Evolutionary conservation across 2,113 vertebrate species (phyloP).

Genomic region (Ovibos moschatus): DNA sequence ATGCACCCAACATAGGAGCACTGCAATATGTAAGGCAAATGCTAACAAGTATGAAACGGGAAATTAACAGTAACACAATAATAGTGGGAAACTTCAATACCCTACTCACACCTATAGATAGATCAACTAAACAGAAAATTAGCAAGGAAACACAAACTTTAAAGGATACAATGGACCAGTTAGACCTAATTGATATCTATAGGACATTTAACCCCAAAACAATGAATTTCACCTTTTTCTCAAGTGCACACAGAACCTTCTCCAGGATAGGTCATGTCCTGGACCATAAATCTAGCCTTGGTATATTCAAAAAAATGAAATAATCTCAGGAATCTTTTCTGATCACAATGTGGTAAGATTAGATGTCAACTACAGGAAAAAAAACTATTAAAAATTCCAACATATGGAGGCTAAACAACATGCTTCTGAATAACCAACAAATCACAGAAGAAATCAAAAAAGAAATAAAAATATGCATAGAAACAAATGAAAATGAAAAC

Average conservation of each 20-base stretch:
- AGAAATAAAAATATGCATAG: neutral
- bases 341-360: neutral
- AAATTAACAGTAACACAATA: neutral
- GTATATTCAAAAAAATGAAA: neutral
- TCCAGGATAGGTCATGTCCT: neutral
- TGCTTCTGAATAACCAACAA: neutral
- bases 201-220: neutral
- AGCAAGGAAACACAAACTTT: neutral
- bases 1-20: neutral
- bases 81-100: neutral
- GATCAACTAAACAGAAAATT: neutral
- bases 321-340: neutral
- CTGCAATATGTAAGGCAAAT: neutral
- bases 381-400: neutral
- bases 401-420: neutral
- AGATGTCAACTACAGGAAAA: neutral
- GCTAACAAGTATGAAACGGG: neutral
- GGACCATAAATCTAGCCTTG: neutral
- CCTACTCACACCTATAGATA: neutral
- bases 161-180: neutral
- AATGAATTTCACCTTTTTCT: neutral
- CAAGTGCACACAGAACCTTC: neutral
- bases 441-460: neutral
- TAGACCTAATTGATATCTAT: neutral
- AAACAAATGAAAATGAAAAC: neutral